phyloP scores from a whole-genome alignment of 2,888 invertebrate genomes.

The Apotomis betuletana region DNA sequence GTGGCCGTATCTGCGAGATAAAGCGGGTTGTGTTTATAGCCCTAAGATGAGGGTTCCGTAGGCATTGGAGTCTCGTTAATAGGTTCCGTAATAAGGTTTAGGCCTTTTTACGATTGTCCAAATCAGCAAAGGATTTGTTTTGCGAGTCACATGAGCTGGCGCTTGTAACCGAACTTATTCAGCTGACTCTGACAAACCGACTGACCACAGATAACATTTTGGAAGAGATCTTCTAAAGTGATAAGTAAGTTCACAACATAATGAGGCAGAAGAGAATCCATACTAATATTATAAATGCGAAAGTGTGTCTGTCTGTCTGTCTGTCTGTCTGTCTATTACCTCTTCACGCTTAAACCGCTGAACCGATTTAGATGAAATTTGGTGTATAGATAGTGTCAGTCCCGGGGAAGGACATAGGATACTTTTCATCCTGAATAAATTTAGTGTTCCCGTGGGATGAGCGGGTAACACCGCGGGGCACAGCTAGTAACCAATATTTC shows the following conservation, averaged over 20 bases:
- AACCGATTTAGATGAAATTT: too few relatives aligned
- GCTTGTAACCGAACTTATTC: conserved; percentile 1
- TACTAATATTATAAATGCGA: too few relatives aligned
- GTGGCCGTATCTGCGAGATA: conserved; percentile 36
- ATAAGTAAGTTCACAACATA: neutral
- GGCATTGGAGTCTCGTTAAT: conserved; percentile 39
- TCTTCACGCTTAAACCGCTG: too few relatives aligned
- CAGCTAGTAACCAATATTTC: too few relatives aligned
- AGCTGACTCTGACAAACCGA: neutral
- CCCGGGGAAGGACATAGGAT: too few relatives aligned
- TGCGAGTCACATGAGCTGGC: conserved; percentile 28
- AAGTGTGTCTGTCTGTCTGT: too few relatives aligned
- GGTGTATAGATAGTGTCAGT: too few relatives aligned
- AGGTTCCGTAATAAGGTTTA: conserved; percentile 39
- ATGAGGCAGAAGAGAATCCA: neutral
- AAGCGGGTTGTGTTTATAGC: conserved; percentile 40
- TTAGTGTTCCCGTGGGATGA: too few relatives aligned
- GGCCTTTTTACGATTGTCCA: conserved; percentile 34
- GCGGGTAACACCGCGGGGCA: too few relatives aligned
- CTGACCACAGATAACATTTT: neutral
- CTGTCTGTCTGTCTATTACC: too few relatives aligned
- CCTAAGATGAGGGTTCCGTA: conserved; percentile 37
- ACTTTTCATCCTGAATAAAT: too few relatives aligned
- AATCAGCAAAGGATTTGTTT: conserved; percentile 25
- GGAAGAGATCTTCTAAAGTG: neutral